phyloP scores from a whole-genome alignment of 2,797 vertebrate species.

The Chaunax sp. region DNA sequence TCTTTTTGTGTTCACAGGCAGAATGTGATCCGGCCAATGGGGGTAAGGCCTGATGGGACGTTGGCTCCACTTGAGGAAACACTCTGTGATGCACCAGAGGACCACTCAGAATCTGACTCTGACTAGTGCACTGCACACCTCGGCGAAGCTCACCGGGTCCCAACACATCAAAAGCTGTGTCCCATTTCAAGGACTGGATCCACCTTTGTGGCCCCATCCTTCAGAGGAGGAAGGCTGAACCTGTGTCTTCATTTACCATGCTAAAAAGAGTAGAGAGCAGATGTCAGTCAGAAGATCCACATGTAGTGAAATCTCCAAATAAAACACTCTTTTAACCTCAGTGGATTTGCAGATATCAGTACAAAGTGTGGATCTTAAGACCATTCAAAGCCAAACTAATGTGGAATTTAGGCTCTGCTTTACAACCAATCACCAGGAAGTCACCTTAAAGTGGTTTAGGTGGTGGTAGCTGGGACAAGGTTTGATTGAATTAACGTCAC shows the following conservation, averaged over 20 bases:
- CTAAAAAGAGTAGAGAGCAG: not conserved
- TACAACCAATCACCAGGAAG: not conserved
- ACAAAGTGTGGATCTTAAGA: not conserved
- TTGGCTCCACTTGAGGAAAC: conserved; percentile 94
- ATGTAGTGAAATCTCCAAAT: too few relatives aligned
- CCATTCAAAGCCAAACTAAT: not conserved
- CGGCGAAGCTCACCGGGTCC: conserved; percentile 53
- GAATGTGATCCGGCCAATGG: conserved; percentile 96
- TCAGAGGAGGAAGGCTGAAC: conserved; percentile 5
- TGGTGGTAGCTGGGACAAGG: not conserved
- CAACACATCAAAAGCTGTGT: conserved; percentile 46
- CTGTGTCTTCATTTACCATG: not conserved
- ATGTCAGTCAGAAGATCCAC: conserved; percentile 15
- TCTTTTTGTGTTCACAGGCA: conserved; percentile 86
- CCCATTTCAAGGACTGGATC: conserved; percentile 42
- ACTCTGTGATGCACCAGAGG: conserved; percentile 81
- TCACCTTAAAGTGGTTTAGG: not conserved
- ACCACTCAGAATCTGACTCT: conserved; percentile 90
- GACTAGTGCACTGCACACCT: conserved; percentile 81
- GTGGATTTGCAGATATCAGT: not conserved
- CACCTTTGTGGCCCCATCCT: conserved; percentile 4
- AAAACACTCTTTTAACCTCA: not conserved
- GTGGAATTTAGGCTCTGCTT: not conserved
- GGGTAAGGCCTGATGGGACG: conserved; percentile 92
- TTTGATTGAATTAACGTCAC: not conserved